Evolutionary conservation across 2,113 vertebrate species (phyloP).

Genomic region (Arvicanthis niloticus): DNA sequence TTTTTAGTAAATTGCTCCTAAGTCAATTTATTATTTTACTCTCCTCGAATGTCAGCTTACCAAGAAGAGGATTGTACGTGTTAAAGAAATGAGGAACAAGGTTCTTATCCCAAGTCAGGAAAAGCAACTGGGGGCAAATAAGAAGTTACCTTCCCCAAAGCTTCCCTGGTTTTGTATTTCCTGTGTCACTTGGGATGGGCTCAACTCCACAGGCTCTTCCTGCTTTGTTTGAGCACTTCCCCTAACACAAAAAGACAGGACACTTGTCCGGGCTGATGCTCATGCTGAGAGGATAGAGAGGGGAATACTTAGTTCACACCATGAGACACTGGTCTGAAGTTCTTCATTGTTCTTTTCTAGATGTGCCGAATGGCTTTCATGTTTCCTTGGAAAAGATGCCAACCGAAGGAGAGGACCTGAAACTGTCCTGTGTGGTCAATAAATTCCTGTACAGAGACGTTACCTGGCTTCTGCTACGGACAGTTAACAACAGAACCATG

Average conservation of each 20-base stretch:
- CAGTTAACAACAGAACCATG: conserved; percentile 84
- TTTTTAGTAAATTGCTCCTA: not conserved
- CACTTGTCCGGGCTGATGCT: not conserved
- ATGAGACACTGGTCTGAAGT: conserved; percentile 63
- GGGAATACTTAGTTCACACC: not conserved
- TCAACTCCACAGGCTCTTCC: not conserved
- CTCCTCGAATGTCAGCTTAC: not conserved
- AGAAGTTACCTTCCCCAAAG: not conserved
- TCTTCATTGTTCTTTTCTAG: conserved; percentile 86
- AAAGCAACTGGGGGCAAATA: not conserved
- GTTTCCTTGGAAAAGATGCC: conserved; percentile 89
- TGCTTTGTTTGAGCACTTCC: not conserved
- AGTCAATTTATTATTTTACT: not conserved
- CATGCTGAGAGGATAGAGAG: not conserved
- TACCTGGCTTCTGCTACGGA: conserved; percentile 90
- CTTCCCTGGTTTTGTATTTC: not conserved
- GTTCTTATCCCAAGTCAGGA: not conserved
- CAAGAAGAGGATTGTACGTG: not conserved
- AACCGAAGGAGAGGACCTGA: conserved; percentile 92
- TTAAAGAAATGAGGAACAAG: not conserved
- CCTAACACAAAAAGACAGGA: not conserved
- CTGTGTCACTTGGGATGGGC: not conserved
- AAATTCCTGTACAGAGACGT: conserved; percentile 94
- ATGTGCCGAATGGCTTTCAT: conserved; percentile 93
- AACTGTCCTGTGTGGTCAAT: conserved; percentile 93